Percentiles rank a stretch among this genome's conserved stretches.
Conservation (phyloP, 2,113 vertebrate genomes). For the Albula goreensis region DNA sequence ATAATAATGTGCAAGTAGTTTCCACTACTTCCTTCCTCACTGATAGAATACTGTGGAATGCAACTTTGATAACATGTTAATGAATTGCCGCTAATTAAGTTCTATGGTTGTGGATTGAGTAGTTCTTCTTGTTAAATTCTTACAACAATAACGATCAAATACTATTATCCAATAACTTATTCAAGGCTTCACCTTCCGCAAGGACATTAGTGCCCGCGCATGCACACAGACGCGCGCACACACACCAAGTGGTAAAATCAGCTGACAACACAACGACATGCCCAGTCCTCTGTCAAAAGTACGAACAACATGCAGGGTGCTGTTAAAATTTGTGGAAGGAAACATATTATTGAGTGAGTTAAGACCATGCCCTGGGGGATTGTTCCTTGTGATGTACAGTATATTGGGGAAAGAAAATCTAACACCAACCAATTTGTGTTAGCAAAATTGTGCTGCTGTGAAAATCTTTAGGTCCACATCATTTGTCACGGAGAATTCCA, state of each 20-base stretch:
- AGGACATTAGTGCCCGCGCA: too few species aligned
- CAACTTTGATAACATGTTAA: neutral
- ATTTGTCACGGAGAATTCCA: conserved; percentile 65
- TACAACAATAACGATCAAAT: neutral
- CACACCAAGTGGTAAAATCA: neutral
- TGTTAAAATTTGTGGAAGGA: too few species aligned
- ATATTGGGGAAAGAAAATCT: conserved; percentile 40
- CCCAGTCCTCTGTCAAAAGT: neutral
- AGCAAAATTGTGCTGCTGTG: conserved; percentile 58
- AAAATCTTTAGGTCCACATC: conserved; percentile 43
- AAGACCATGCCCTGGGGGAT: conserved; percentile 40
- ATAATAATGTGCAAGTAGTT: neutral
- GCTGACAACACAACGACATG: neutral
- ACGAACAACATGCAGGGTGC: neutral
- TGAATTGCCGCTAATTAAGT: neutral
- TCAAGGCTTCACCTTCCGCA: too few species aligned
- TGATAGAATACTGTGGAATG: neutral
- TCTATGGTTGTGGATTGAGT: neutral
- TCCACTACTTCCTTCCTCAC: neutral
- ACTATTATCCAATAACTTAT: too few species aligned
- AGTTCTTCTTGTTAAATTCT: neutral
- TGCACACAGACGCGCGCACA: neutral
- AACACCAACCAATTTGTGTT: conserved; percentile 67
- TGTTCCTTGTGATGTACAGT: conserved; percentile 53
- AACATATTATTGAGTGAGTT: neutral